Evolutionary conservation across 2,113 vertebrate species (phyloP).

Genomic region (Lamprologus callipterus): DNA sequence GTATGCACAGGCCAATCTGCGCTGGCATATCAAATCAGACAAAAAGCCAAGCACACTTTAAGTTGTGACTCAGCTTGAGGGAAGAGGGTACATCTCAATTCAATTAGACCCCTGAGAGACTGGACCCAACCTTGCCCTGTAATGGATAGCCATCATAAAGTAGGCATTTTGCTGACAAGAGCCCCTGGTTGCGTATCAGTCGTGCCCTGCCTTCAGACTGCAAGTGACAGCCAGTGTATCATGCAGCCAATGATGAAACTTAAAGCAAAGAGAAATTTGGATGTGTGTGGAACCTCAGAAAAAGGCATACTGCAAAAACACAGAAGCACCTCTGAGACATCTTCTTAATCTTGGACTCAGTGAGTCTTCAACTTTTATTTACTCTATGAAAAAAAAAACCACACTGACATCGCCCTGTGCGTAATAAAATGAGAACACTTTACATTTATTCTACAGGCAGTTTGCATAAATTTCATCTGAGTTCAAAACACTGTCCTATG

Average conservation of each 20-base stretch:
- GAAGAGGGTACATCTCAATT: constrained; percentile 7
- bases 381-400: not conserved
- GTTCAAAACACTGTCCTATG: not conserved
- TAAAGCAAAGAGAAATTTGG: not conserved
- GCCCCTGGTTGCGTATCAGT: constrained; percentile 34
- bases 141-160: constrained; percentile 50
- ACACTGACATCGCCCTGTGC: not conserved
- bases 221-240: constrained; percentile 12
- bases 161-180: constrained; percentile 42
- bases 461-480: not conserved
- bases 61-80: not conserved
- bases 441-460: not conserved
- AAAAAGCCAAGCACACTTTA: not conserved
- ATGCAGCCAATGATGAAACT: not conserved
- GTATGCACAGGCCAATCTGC: not conserved
- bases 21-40: constrained; percentile 18
- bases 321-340: not conserved
- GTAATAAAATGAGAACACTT: not conserved
- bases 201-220: not conserved
- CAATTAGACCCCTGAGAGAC: constrained; percentile 34
- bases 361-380: not conserved
- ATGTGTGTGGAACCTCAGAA: not conserved
- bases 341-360: not conserved
- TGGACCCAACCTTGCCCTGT: not conserved
- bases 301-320: not conserved